Conservation (phyloP, 2,797 vertebrate species). For the Ctenopoma kingsleyae region DNA sequence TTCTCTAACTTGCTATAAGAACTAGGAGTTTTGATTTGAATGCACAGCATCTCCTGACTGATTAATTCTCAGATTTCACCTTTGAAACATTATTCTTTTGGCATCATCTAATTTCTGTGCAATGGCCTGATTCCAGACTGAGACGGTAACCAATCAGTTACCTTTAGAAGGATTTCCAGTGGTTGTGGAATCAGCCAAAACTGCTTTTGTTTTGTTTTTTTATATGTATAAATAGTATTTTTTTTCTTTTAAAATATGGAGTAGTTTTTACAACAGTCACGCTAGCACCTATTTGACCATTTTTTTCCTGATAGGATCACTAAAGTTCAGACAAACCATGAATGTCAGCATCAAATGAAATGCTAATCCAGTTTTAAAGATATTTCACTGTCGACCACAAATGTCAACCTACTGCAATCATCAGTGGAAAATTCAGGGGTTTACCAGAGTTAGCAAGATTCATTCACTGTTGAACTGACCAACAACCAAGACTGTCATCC, state of each 20-base stretch:
- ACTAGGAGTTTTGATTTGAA: constrained; percentile 32
- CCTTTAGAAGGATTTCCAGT: constrained; percentile 24
- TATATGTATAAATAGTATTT: constrained; percentile 16
- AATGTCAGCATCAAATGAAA: not conserved
- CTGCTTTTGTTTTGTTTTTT: constrained; percentile 14
- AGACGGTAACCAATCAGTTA: constrained; percentile 50
- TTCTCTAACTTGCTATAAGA: constrained; percentile 31
- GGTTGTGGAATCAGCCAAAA: constrained; percentile 25
- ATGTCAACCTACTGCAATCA: not conserved
- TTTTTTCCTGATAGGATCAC: not conserved
- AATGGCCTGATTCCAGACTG: constrained; percentile 43
- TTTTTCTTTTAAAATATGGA: constrained; percentile 10
- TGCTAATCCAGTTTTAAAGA: not conserved
- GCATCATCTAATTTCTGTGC: constrained; percentile 28
- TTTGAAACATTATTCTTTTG: constrained; percentile 51
- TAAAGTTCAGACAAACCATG: not conserved
- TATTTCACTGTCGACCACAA: not conserved
- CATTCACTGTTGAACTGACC: not conserved
- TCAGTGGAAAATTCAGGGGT: not conserved
- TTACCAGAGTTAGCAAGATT: not conserved
- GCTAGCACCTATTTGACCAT: not conserved
- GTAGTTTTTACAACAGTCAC: not conserved
- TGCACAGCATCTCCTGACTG: constrained; percentile 39
- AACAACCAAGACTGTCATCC: not conserved
- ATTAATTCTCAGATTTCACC: constrained; percentile 52